A percentile compares a stretch with the other conserved stretches of the same genome.
phyloP scores from a whole-genome alignment of 2,113 vertebrate species.

The Pollachius pollachius region DNA sequence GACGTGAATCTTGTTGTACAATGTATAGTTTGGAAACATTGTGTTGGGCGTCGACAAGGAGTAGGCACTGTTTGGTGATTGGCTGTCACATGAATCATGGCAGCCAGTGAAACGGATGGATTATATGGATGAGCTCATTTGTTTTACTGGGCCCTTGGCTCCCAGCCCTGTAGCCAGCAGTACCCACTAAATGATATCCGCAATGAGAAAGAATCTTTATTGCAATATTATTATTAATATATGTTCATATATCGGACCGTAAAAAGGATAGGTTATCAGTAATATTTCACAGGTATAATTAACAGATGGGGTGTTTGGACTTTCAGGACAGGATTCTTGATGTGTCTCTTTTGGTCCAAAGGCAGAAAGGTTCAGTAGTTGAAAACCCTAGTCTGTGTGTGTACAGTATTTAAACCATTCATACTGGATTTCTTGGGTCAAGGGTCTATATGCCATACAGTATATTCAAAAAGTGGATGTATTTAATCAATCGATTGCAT shows the following conservation, averaged over 20 bases:
- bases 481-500: no score
- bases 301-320: neutral
- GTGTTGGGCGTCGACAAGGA: slow-evolving; percentile 43
- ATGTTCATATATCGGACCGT: no score
- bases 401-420: no score
- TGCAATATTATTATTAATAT: slow-evolving; percentile 22
- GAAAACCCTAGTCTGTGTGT: no score
- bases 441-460: no score
- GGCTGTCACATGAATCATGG: slow-evolving; percentile 58
- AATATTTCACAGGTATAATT: slow-evolving; percentile 38
- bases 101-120: slow-evolving; percentile 60
- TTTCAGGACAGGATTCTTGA: no score
- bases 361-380: no score
- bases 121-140: slow-evolving; percentile 57
- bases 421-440: no score
- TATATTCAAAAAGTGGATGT: no score
- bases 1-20: slow-evolving; percentile 17
- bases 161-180: slow-evolving; percentile 43
- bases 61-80: slow-evolving; percentile 45
- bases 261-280: slow-evolving; percentile 22
- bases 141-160: slow-evolving; percentile 48
- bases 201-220: slow-evolving; percentile 58
- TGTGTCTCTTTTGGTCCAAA: no score
- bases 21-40: slow-evolving; percentile 32
- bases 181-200: slow-evolving; percentile 9